phyloP scores from a whole-genome alignment of 2,113 vertebrate genomes.

The Uria lomvia region DNA sequence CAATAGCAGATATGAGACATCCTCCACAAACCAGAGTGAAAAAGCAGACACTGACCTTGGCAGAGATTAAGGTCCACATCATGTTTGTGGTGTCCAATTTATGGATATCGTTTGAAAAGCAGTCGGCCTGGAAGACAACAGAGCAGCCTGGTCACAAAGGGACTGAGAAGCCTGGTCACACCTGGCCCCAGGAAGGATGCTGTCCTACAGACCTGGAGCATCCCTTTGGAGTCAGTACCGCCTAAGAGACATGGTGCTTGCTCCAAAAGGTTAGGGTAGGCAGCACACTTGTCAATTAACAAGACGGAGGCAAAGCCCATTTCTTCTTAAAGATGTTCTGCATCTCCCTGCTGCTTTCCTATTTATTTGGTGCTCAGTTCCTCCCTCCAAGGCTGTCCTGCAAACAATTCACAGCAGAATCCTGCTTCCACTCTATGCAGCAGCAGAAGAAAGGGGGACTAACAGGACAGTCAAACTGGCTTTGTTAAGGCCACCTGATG shows the following conservation, averaged over 20 bases:
- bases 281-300: background rate
- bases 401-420: background rate
- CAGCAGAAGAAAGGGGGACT: background rate
- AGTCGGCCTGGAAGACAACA: slow-evolving; percentile 86
- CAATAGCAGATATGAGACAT: background rate
- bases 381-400: background rate
- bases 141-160: background rate
- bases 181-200: background rate
- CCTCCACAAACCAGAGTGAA: background rate
- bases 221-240: background rate
- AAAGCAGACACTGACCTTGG: slow-evolving; percentile 80
- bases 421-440: background rate
- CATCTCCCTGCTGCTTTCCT: background rate
- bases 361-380: background rate
- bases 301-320: background rate
- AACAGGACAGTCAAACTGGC: background rate
- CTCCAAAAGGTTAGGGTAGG: background rate
- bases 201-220: background rate
- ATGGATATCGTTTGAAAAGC: slow-evolving; percentile 99
- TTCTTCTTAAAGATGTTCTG: background rate
- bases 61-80: slow-evolving; percentile 91
- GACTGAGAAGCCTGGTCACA: background rate
- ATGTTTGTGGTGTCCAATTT: slow-evolving; percentile 91
- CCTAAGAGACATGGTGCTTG: background rate
- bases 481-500: background rate